A percentile compares a stretch with the other conserved stretches of the same genome.
These are phyloP conservation scores for Caenorhabditis sp. DNA, from an alignment of 2,888 invertebrate genomes.

Conservation along the genomic window DNA sequence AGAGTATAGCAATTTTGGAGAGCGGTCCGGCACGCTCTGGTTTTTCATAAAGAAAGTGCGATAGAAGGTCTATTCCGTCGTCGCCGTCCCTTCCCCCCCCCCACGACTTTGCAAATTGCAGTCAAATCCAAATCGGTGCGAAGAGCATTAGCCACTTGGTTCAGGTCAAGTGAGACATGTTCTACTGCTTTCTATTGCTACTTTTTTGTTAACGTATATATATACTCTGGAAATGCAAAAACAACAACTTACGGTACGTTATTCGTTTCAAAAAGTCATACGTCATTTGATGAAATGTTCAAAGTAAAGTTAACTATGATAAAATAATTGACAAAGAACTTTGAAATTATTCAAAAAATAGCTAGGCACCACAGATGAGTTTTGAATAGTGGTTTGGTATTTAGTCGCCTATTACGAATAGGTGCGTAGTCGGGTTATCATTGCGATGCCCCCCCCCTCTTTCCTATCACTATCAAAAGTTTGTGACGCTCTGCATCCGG, in stretches of 20 bases:
- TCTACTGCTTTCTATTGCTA: slow-evolving; percentile 44
- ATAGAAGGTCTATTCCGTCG: slow-evolving; percentile 58
- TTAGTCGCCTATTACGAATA: slow-evolving; percentile 3
- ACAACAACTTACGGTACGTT: slow-evolving; percentile 61
- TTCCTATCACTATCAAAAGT: background rate
- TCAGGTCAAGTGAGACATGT: slow-evolving; percentile 24
- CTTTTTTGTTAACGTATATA: slow-evolving; percentile 23
- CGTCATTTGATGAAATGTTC: too few relatives aligned
- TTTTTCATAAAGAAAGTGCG: slow-evolving; percentile 53
- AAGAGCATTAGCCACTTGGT: slow-evolving; percentile 21
- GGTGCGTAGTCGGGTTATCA: slow-evolving; percentile 1
- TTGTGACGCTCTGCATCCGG: slow-evolving; percentile 7
- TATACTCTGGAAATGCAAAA: slow-evolving; percentile 54
- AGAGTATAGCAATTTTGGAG: slow-evolving; percentile 60
- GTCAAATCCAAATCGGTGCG: slow-evolving; percentile 17
- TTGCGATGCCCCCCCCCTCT: too few relatives aligned
- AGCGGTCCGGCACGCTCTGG: slow-evolving; percentile 28
- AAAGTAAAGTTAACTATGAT: background rate
- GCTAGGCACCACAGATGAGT: background rate
- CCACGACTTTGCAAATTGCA: slow-evolving; percentile 25
- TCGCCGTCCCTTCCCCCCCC: too few relatives aligned
- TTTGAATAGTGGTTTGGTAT: background rate
- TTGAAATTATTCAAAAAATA: background rate
- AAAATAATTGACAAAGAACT: background rate
- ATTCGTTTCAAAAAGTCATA: background rate